Base-by-base conservation (phyloP, 2,888 invertebrate genomes). In the Coremacera marginata region DNA sequence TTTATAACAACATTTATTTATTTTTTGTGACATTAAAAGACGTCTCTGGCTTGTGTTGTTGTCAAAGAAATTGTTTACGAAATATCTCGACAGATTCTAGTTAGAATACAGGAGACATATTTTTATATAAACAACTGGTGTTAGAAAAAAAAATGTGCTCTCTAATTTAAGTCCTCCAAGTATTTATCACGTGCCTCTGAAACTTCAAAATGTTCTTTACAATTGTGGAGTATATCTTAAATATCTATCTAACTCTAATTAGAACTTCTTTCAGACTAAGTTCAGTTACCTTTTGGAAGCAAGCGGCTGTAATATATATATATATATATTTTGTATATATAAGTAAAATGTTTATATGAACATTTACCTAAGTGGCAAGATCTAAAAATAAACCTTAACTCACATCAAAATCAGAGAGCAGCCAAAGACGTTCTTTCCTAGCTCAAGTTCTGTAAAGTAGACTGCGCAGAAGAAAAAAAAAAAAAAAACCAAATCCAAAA, bases 231-330 rank as follows among this genome's bases (percentile, higher is more conserved):
- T 55, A 55, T 55, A 52, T 74, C 37, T 22, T 27, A 7, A 19
- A 44, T 22, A 27, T 52, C 37, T 70, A 55, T 25, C 11, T 65
- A 70, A 73, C 70, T 67, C 62, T 37, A 77, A 77, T 75, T 78
- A 55, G 78, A 62, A 63, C 49, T 65, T 70, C 68, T 77, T 77
- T 79, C 70, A 76, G 73, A 74, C 74, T 55, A 73, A 80, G 80
- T 80, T 80, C 80, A 80, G 76, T 75, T 78, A 80, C 80, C 80
- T 78, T 74, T 68, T 57, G 19, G 57, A 2, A 57, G 70, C 14
- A 73, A 73, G 62, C 22, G 51, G 27, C 19, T 37, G 37, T n/a
- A n/a, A n/a, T n/a, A n/a, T n/a, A n/a, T n/a, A n/a, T n/a, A n/a
- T n/a, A n/a, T n/a, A n/a, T n/a, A n/a, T n/a, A n/a, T n/a, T n/a